Evolutionary conservation across 2,888 invertebrate genomes (phyloP).

Genomic region (Aphodius sticticus): DNA sequence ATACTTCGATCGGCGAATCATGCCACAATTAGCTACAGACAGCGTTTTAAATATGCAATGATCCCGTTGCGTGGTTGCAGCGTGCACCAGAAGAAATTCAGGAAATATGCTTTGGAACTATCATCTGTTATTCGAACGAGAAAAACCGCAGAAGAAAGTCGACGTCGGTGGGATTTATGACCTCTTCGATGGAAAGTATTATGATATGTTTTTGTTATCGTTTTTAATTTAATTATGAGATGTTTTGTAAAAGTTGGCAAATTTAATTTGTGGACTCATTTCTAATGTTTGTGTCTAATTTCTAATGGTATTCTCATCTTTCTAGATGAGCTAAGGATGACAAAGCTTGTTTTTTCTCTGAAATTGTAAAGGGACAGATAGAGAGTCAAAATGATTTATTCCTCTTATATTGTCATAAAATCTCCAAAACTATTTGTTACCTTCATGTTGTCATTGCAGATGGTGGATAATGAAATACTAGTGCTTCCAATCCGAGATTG

Average conservation of each 20-base stretch:
- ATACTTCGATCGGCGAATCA: neutral
- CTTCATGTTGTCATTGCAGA: too few relatives aligned
- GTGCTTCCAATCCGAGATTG: too few relatives aligned
- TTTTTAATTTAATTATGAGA: neutral
- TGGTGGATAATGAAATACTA: too few relatives aligned
- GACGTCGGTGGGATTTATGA: neutral
- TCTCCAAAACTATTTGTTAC: too few relatives aligned
- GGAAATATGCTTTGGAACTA: neutral
- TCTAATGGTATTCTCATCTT: too few relatives aligned
- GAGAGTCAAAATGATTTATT: too few relatives aligned
- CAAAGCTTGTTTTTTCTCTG: too few relatives aligned
- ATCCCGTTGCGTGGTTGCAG: neutral
- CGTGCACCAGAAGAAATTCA: neutral
- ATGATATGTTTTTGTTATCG: neutral
- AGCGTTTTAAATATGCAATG: neutral
- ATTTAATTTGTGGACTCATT: too few relatives aligned
- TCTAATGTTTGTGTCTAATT: too few relatives aligned
- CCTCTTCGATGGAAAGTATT: neutral
- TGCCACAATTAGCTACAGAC: neutral
- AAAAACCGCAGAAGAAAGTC: neutral
- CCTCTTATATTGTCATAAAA: too few relatives aligned
- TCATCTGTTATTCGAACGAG: constrained; percentile 4
- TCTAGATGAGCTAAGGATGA: too few relatives aligned
- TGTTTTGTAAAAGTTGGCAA: neutral
- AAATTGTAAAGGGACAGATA: too few relatives aligned